Evolutionary conservation across 1,140 invertebrate genomes (phyloP).

Genomic region (Bombus sylvicola): DNA sequence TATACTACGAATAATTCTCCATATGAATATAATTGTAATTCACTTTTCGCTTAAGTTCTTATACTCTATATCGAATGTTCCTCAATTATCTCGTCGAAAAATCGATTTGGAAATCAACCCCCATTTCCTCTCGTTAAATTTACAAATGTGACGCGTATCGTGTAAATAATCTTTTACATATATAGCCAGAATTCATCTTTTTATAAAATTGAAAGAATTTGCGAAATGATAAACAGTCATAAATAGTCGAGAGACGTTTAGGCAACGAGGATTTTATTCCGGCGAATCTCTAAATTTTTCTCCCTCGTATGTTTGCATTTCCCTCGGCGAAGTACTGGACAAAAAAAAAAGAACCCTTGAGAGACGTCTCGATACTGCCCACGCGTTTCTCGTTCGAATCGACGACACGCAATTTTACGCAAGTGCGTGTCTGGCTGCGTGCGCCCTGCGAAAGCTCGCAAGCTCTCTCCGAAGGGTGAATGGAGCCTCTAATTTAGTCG

Average conservation of each 20-base stretch:
- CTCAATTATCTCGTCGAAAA: too few relatives aligned
- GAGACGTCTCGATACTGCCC: constrained; percentile 6
- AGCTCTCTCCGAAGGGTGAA: constrained; percentile 66
- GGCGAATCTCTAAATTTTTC: not conserved
- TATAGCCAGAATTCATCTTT: not conserved
- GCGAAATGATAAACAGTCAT: not conserved
- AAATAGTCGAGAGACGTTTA: not conserved
- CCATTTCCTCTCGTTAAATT: not conserved
- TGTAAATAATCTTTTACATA: too few relatives aligned
- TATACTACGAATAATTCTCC: not conserved
- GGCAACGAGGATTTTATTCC: not conserved
- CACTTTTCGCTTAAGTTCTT: not conserved
- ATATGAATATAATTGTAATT: not conserved
- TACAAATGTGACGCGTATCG: too few relatives aligned
- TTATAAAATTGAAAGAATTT: not conserved
- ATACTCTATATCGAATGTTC: too few relatives aligned
- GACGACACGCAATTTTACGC: constrained; percentile 61
- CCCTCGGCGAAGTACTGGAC: too few relatives aligned
- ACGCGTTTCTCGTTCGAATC: constrained; percentile 35
- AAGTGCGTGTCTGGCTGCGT: constrained; percentile 61
- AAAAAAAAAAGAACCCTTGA: not conserved
- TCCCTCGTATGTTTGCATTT: not conserved
- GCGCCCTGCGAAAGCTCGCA: constrained; percentile 64
- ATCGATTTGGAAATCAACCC: too few relatives aligned
- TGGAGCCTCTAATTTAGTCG: constrained; percentile 63